These are phyloP conservation scores for Choristoneura fumiferana DNA, from an alignment of 1,140 invertebrate species.

Conservation along the genomic window DNA sequence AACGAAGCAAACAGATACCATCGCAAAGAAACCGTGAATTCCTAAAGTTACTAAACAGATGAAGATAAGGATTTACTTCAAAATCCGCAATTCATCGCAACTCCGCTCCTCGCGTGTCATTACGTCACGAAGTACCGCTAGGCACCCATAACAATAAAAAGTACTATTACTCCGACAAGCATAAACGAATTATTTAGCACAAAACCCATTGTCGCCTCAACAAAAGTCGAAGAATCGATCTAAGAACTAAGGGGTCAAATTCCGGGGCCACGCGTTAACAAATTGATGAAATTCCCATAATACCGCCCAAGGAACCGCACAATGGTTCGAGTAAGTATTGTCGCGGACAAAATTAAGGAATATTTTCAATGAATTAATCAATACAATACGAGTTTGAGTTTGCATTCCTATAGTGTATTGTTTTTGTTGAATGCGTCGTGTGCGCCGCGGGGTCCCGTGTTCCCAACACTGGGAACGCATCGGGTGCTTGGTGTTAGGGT, in stretches of 20 bases:
- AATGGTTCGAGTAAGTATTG: conserved; percentile 46
- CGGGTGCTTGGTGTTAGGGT: conserved; percentile 54
- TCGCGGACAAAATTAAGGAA: conserved; percentile 48
- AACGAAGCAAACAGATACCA: conserved; percentile 4
- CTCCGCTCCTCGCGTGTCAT: conserved; percentile 19
- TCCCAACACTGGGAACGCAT: conserved; percentile 57
- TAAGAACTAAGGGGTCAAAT: conserved; percentile 50
- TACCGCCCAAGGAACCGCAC: conserved; percentile 55
- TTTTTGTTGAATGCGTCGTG: conserved; percentile 56
- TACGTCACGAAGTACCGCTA: conserved; percentile 19
- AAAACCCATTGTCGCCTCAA: conserved; percentile 53
- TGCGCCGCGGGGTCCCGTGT: conserved; percentile 44
- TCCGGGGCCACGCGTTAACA: conserved; percentile 60
- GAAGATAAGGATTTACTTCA: not conserved
- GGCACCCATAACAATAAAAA: conserved; percentile 61
- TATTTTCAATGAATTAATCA: conserved; percentile 72
- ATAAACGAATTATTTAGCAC: conserved; percentile 64
- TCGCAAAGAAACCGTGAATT: conserved; percentile 15
- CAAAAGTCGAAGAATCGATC: conserved; percentile 54
- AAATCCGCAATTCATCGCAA: conserved; percentile 15
- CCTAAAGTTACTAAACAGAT: conserved; percentile 10
- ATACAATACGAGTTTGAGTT: conserved; percentile 58
- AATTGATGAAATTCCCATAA: conserved; percentile 72
- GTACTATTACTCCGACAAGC: conserved; percentile 37
- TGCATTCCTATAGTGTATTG: conserved; percentile 69